Percentiles rank a stretch among this genome's conserved stretches.
Conservation (phyloP, 2,113 vertebrate genomes). For the Lontra canadensis region DNA sequence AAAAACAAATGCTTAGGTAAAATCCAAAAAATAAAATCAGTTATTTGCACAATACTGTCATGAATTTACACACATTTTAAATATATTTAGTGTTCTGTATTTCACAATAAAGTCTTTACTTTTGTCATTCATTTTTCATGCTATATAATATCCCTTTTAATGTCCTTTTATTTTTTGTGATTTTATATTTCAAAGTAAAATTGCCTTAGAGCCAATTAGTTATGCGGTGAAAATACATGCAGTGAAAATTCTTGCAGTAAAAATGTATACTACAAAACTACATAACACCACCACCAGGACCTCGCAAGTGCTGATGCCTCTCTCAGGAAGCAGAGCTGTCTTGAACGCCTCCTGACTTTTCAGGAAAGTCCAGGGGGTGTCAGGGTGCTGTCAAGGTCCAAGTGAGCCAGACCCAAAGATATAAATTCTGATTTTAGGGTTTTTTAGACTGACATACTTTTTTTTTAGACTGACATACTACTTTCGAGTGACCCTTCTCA, state of each 20-base stretch:
- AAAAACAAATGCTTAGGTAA: background rate
- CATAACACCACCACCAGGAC: background rate
- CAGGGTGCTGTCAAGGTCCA: background rate
- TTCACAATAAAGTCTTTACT: background rate
- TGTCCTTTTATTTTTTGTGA: background rate
- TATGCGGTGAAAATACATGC: background rate
- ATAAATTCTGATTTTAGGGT: background rate
- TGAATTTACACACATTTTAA: background rate
- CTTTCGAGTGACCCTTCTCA: background rate
- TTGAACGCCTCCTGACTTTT: background rate
- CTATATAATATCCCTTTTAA: background rate
- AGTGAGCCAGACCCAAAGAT: background rate
- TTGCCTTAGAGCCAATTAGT: background rate
- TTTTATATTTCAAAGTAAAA: background rate
- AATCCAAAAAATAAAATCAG: background rate
- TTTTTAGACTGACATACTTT: background rate
- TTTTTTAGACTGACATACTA: background rate
- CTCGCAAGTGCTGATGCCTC: background rate
- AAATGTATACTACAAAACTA: background rate
- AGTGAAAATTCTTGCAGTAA: background rate
- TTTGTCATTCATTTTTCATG: background rate
- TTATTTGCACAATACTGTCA: background rate
- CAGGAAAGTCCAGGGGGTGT: background rate
- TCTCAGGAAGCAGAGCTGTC: background rate
- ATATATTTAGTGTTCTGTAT: background rate